Percentiles rank a stretch among this genome's conserved stretches.
These are phyloP conservation scores for Yponomeuta plumbellus DNA, from an alignment of 2,888 invertebrate species.

Conservation along the genomic window DNA sequence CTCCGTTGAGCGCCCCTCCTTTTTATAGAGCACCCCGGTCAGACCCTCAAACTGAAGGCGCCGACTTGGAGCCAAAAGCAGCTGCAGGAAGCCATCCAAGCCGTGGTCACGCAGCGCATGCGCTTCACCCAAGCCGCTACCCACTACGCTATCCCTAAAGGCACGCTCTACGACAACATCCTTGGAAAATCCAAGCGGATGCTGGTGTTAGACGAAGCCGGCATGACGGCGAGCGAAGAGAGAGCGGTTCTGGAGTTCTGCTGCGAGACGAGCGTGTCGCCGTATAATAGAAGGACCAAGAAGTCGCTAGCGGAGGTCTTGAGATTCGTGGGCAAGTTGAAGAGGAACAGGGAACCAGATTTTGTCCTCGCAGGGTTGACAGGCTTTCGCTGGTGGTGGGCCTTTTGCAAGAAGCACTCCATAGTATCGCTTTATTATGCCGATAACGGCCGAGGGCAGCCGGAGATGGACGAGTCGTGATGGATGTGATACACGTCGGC, in stretches of 20 bases:
- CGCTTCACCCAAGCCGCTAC: slow-evolving; percentile 85
- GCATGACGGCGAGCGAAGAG: slow-evolving; percentile 78
- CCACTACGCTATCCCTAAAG: slow-evolving; percentile 84
- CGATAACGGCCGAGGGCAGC: not conserved
- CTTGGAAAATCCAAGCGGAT: slow-evolving; percentile 85
- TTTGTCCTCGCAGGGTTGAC: slow-evolving; percentile 83
- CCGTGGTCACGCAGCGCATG: slow-evolving; percentile 85
- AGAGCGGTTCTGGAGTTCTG: slow-evolving; percentile 82
- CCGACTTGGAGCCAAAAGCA: slow-evolving; percentile 85
- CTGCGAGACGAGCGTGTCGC: slow-evolving; percentile 83
- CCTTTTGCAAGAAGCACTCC: slow-evolving; percentile 86
- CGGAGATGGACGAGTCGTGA: not conserved
- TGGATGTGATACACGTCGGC: no score
- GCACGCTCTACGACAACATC: slow-evolving; percentile 86
- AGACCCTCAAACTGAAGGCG: slow-evolving; percentile 82
- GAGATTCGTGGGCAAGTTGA: slow-evolving; percentile 80
- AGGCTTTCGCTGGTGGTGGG: slow-evolving; percentile 89
- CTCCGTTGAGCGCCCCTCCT: slow-evolving; percentile 34
- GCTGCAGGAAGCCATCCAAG: slow-evolving; percentile 85
- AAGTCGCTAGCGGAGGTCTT: slow-evolving; percentile 80
- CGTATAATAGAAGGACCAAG: slow-evolving; percentile 83
- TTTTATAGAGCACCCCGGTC: slow-evolving; percentile 73
- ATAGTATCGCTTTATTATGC: slow-evolving; percentile 77
- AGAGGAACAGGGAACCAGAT: slow-evolving; percentile 74
- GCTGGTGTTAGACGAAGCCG: slow-evolving; percentile 84